Base-by-base conservation (phyloP, 2,888 invertebrate species). In the Fragum whitleyi region DNA sequence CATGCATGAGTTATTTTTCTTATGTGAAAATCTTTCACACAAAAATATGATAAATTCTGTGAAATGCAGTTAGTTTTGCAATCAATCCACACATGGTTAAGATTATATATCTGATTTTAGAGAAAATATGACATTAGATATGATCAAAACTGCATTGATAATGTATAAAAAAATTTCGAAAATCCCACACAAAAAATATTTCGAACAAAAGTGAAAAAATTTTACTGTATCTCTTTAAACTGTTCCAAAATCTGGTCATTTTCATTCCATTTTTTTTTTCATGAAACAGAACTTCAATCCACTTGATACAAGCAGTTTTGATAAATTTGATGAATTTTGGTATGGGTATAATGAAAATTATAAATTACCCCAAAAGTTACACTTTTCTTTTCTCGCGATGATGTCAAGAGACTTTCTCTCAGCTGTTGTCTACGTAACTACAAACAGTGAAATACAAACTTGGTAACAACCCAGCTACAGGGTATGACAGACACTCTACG, bases 401-500 rank as follows among this genome's bases (percentile, higher is more conserved):
- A 65, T n/a, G 65, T 29, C 65, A 65, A 65, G 32, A 65, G 29
- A 65, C 42, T 42, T 21, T 65, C 65, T 42, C 65, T 39, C 65
- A 65, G 36, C 26, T 65, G 65, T 65, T 65, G 59, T 73, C 73
- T 73, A 62, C 47, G 73, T n/a, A 62, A 47, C 73, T 73, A 73
- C 61, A 73, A 62, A 62, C 62, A 73, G 47, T 47, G 5, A 39
- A 36, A 65, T 39, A 65, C 14, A 32, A 39, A 65, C 39, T 21
- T 65, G 32, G 57, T 26, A 23, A 57, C 57, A 57, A 57, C 26
- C 14, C 47, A 5, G 5, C 14, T n/a, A 47, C 47, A 19, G 14
- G n/a, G 19, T 16, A 47, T 9, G n/a, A 16, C 9, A 9, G 32
- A 36, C 32, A 36, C 32, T 36, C 9, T 36, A 36, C 47, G 14